phyloP scores from a whole-genome alignment of 2,888 invertebrate species.

The Mimumesa dahlbomi region DNA sequence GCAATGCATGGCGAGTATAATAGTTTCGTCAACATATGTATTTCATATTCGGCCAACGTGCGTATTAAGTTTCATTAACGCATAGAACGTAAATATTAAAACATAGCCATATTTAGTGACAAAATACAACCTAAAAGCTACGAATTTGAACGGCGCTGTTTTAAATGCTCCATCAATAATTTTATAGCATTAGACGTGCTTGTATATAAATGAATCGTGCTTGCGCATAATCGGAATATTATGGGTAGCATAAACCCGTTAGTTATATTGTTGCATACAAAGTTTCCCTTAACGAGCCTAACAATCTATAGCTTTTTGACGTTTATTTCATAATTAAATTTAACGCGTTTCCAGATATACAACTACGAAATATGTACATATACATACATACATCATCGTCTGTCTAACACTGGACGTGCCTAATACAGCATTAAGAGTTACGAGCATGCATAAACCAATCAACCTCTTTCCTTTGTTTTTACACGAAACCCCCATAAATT shows the following conservation, averaged over 20 bases:
- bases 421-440: background rate
- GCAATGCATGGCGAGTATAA: too few species aligned
- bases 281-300: background rate
- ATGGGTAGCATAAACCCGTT: conserved; percentile 4
- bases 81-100: background rate
- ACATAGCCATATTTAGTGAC: background rate
- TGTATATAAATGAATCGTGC: conserved; percentile 9
- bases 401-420: background rate
- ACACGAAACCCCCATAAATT: too few species aligned
- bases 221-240: conserved; percentile 3
- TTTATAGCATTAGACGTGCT: background rate
- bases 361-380: background rate
- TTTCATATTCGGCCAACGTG: too few species aligned
- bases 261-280: background rate
- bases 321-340: conserved; percentile 10
- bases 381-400: too few species aligned
- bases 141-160: background rate
- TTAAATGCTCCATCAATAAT: background rate
- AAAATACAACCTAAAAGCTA: background rate
- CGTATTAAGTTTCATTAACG: too few species aligned
- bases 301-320: conserved; percentile 1
- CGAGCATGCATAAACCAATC: too few species aligned
- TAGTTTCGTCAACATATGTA: too few species aligned
- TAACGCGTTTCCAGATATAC: background rate
- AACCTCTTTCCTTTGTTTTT: too few species aligned